Base-by-base conservation (phyloP, 2,888 invertebrate species). In the Alloscopus bannaensis region DNA sequence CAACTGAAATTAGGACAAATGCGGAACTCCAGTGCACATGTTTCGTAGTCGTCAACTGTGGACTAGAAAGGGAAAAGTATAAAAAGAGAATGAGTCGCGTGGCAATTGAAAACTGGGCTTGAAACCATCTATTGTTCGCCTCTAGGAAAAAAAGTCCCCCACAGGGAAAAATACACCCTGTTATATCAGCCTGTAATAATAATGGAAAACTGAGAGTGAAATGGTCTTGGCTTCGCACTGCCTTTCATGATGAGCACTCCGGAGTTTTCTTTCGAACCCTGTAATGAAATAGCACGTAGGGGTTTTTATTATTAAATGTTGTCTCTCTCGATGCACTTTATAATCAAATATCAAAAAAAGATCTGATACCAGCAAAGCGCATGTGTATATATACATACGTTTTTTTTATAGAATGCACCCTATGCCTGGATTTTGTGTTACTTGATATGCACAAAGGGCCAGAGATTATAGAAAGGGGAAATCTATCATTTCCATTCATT, bases 71-170 rank as follows among this genome's bases (percentile, higher is more conserved):
- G 40, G 55, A 70, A 45, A 29, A 28, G n/a, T 31, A 52, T 69
- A 60, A 70, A 72, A 77, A 77, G 69, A 55, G 66, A 64, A 47
- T n/a, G 82, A 80, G 84, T 84, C 83, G 84, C 84, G 83, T 84
- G 83, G 82, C 82, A 76, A 83, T 83, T 82, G 79, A 83, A 81
- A 83, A 68, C 83, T 77, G 82, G 73, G 76, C 76, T 69, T 80
- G 80, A 82, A 52, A 80, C 81, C 77, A 81, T 81, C 71, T 77
- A 22, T 52, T 52, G 52, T 81, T 83, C 64, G 31, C 64, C 76
- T 69, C 76, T 62, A 45, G n/a, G 26, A 64, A 66, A 66, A 69
- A 69, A 76, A 76, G 76, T 76, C 76, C 69, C 76, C 76, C 65
- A 76, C 76, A 62, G 76, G 76, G 76, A 76, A 75, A 75, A 76